Percentiles rank a stretch among this genome's conserved stretches.
phyloP scores from a whole-genome alignment of 2,888 invertebrate genomes.

The Napeogenes sylphis region DNA sequence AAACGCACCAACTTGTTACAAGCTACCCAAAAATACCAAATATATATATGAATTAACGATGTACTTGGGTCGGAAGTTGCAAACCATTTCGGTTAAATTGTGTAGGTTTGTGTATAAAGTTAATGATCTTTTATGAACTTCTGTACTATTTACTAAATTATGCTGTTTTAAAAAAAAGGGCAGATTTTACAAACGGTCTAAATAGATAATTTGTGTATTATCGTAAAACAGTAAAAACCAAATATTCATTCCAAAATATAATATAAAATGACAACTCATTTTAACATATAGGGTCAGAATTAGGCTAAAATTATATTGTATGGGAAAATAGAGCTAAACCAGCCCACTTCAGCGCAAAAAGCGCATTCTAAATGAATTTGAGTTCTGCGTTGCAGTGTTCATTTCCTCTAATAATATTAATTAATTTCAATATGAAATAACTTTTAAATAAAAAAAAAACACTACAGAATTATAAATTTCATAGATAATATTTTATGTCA shows the following conservation, averaged over 20 bases:
- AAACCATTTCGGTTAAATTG: constrained; percentile 48
- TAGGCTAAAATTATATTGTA: constrained; percentile 12
- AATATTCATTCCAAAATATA: not conserved
- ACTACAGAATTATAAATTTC: no score
- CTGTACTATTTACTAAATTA: no score
- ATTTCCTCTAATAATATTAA: not conserved
- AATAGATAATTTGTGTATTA: no score
- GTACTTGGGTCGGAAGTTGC: constrained; percentile 50
- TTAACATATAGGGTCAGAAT: not conserved
- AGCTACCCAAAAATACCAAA: constrained; percentile 50
- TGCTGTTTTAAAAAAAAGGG: no score
- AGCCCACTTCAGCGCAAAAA: constrained; percentile 14
- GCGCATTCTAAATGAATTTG: constrained; percentile 10
- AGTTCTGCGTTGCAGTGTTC: not conserved
- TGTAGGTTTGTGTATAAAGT: constrained; percentile 33
- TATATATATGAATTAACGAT: constrained; percentile 67
- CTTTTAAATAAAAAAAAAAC: no score
- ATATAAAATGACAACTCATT: not conserved
- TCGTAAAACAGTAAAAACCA: no score
- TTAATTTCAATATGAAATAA: not conserved
- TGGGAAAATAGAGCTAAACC: constrained; percentile 11
- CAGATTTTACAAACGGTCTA: no score
- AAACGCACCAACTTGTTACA: constrained; percentile 41
- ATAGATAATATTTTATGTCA: no score
- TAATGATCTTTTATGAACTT: no score